A percentile compares a stretch with the other conserved stretches of the same genome.
phyloP scores from a whole-genome alignment of 1,140 invertebrate species.

The Bombus superbus region DNA sequence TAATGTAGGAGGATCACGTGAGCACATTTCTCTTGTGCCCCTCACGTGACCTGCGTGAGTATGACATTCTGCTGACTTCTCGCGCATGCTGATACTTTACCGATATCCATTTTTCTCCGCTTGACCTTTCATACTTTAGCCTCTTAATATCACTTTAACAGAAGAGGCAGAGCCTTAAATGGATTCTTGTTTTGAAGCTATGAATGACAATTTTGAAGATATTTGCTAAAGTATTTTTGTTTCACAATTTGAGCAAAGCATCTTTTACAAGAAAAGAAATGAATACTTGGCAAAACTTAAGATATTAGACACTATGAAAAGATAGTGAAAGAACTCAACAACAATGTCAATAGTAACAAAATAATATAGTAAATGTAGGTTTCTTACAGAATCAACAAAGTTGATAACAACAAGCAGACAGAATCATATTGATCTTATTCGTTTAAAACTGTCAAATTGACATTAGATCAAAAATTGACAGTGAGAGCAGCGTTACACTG shows the following conservation, averaged over 20 bases:
- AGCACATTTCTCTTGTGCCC: slow-evolving; percentile 82
- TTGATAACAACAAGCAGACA: neutral
- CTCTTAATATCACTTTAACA: slow-evolving; percentile 32
- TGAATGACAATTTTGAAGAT: neutral
- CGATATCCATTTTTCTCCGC: slow-evolving; percentile 79
- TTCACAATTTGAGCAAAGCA: slow-evolving; percentile 40
- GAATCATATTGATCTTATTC: slow-evolving; percentile 3
- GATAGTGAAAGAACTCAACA: neutral
- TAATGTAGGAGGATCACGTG: slow-evolving; percentile 80
- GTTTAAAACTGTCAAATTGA: slow-evolving; percentile 43
- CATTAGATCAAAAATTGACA: slow-evolving; percentile 44
- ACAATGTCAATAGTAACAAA: neutral
- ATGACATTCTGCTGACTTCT: slow-evolving; percentile 82
- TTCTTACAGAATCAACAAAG: neutral
- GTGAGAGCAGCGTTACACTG: slow-evolving; percentile 28
- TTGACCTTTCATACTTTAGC: slow-evolving; percentile 76
- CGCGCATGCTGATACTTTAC: slow-evolving; percentile 80
- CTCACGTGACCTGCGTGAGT: slow-evolving; percentile 81
- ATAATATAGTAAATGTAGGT: neutral
- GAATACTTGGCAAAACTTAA: neutral
- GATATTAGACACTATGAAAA: slow-evolving; percentile 17
- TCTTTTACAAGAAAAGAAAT: slow-evolving; percentile 23
- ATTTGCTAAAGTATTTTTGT: slow-evolving; percentile 17
- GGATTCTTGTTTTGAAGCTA: slow-evolving; percentile 39
- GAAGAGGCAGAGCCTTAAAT: slow-evolving; percentile 5